These are phyloP conservation scores for Andrena praecox DNA, from an alignment of 2,888 invertebrate genomes.

Conservation along the genomic window DNA sequence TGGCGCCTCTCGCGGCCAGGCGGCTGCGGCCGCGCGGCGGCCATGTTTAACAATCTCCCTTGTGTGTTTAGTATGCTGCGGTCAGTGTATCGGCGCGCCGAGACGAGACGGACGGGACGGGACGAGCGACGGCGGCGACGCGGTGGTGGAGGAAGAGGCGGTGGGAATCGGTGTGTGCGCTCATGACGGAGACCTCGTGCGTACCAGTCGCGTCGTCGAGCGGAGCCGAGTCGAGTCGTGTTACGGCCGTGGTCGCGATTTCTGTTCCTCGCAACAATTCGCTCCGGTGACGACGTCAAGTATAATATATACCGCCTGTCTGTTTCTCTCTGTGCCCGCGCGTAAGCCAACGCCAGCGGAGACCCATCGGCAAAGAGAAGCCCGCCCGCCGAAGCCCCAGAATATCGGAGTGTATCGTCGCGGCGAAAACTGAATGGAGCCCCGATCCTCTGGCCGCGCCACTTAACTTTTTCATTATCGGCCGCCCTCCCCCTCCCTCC, in stretches of 20 bases:
- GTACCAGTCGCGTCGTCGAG: slow-evolving; percentile 74
- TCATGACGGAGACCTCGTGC: slow-evolving; percentile 77
- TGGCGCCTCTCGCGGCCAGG: slow-evolving; percentile 52
- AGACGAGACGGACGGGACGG: slow-evolving; percentile 59
- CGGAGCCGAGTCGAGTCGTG: slow-evolving; percentile 66
- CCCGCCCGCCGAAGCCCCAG: neutral
- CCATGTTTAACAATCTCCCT: slow-evolving; percentile 80
- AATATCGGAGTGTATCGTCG: neutral
- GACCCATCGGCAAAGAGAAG: neutral
- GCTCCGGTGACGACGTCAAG: slow-evolving; percentile 55
- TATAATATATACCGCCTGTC: neutral
- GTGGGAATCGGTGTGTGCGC: slow-evolving; percentile 70
- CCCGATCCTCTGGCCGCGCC: neutral
- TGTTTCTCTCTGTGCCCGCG: slow-evolving; percentile 48
- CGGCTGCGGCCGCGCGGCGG: slow-evolving; percentile 62
- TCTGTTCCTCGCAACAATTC: slow-evolving; percentile 64
- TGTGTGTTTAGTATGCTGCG: slow-evolving; percentile 80
- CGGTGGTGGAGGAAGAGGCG: slow-evolving; percentile 65
- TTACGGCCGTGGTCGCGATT: slow-evolving; percentile 36
- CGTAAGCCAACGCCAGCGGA: slow-evolving; percentile 6
- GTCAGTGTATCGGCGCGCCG: slow-evolving; percentile 78
- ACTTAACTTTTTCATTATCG: slow-evolving; percentile 10
- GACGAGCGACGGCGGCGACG: slow-evolving; percentile 67
- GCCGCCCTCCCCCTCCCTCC: no score
- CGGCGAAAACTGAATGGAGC: neutral